Base-by-base conservation (phyloP, 1,140 invertebrate genomes). In the Rhagoletis pomonella region DNA sequence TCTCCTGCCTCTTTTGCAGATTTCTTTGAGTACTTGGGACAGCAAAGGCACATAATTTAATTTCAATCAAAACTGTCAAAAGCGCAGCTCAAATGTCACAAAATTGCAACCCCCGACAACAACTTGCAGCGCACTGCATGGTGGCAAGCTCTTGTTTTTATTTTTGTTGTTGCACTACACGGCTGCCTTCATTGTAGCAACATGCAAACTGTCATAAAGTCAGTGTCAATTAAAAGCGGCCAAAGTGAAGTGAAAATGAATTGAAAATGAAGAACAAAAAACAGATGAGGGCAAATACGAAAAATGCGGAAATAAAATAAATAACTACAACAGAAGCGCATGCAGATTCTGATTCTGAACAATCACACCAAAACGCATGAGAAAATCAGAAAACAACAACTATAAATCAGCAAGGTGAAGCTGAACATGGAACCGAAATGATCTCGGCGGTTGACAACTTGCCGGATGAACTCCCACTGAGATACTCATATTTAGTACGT, bases 181-280 rank as follows among this genome's bases (percentile, higher is more conserved):
- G 44, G 67, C 44, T 69, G 29, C 39, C 29, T 67, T 42, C 67
- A 87, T 77, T 58, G n/a, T 65, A 47, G 10, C 87, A 87, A 62
- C 77, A 81, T 87, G 77, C 69, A 85, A 88, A 88, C 85, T 86
- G 87, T 88, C 87, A 88, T 55, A 86, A 88, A 88, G 87, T 88
- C 87, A 88, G 87, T 55, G 67, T 88, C 85, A 88, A 88, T 88
- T 86, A 88, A 86, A 73, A 69, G 9, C 69, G 67, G 58, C 50
- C 50, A 60, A 87, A 60, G 67, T 87, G 69, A 69, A 58, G 42
- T 69, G 62, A 67, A 67, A 81, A 81, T 81, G 73, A 81, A 81
- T 47, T 81, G 73, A 29, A 81, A 81, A 29, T 50, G 50, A 47
- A 81, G 44, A 55, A 29, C 47, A 58, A 81, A 58, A 81, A 81